Conservation (phyloP, 2,888 invertebrate genomes). For the Pycnomerus fuliginosus region DNA sequence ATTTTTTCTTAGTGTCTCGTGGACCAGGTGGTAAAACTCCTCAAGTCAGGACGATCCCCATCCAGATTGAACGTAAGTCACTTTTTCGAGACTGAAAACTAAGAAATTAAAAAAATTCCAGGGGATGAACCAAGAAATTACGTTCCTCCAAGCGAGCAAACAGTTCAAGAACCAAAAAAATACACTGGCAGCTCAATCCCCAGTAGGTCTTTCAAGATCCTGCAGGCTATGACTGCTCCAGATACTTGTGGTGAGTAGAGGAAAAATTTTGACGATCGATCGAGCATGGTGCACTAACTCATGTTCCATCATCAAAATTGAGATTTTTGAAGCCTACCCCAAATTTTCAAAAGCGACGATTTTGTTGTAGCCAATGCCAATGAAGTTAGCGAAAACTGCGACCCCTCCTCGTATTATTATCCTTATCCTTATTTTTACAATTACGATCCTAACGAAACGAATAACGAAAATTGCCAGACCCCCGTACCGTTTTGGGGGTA, state of each 20-base stretch:
- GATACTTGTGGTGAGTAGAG: conserved; percentile 65
- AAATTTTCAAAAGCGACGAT: conserved; percentile 22
- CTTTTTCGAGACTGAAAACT: not conserved
- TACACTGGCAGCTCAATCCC: conserved; percentile 79
- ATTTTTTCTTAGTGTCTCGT: conserved; percentile 26
- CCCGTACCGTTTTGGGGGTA: conserved; percentile 43
- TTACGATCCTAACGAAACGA: conserved; percentile 23
- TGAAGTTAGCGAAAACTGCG: conserved; percentile 45
- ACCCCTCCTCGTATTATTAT: conserved; percentile 40
- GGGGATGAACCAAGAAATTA: conserved; percentile 43
- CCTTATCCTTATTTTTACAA: conserved; percentile 22
- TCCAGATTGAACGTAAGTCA: conserved; percentile 62
- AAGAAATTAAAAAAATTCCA: conserved; percentile 13
- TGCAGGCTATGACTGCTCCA: conserved; percentile 77
- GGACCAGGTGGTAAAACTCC: conserved; percentile 32
- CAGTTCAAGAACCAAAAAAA: conserved; percentile 67
- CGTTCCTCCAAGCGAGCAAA: conserved; percentile 67
- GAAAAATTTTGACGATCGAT: conserved; percentile 5
- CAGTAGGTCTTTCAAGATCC: conserved; percentile 74
- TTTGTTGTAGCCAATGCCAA: conserved; percentile 53
- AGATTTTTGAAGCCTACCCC: conserved; percentile 35
- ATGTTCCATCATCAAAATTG: conserved; percentile 1
- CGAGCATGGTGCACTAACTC: conserved; percentile 16
- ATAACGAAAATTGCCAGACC: conserved; percentile 26
- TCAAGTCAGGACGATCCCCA: conserved; percentile 62